Base-by-base conservation (phyloP, 30 jellyfish, hydroid and myxozoan genomes). In the Catostylus mosaicus region DNA sequence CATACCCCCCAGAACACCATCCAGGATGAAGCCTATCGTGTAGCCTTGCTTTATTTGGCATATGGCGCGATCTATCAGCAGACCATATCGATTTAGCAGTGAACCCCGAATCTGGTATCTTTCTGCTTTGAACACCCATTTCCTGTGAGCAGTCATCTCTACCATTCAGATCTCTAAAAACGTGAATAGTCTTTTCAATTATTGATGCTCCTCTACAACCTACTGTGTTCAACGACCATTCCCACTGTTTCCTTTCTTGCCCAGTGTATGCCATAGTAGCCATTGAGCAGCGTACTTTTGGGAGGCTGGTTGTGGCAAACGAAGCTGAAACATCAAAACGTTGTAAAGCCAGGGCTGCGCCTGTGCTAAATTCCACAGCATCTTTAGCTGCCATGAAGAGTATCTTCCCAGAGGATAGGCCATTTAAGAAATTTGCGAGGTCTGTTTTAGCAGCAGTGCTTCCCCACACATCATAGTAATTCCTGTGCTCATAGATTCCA, bases 261-360 rank as follows among this genome's bases (percentile, higher is more conserved):
- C 75, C 87, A 1, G 87, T 50, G 54, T 35, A 56, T 48, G 73
- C 40, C 35, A 75, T 54, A 11, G 76, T 40, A 34, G 87, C 87
- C 57, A 75, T 19, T 10, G 87, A 75, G 8, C 33, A 22, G 11
- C 62, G 59, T 2, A n/a, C 24, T 33, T 8, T 0, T 19, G 64
- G 45, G 14, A 68, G 2, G 57, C 16, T 46, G 36, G 35, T 8
- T 32, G 27, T 68, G 6, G 61, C 80, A 68, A 68, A 33, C 2
- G 63, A 16, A 2, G 35, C 64, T 7, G 80, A 35, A 5, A 68
- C 63, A 19, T 64, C 80, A 68, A 34, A 38, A 7, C 40, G 38
- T 16, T 33, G 33, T 36, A 68, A 35, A 1, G 62, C 80, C 34
- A 11, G 2, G 2, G 80, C 64, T 35, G 45, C 10, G 64, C 18